Evolutionary conservation across 2,888 invertebrate species (phyloP).

Genomic region (Apotomis capreana): DNA sequence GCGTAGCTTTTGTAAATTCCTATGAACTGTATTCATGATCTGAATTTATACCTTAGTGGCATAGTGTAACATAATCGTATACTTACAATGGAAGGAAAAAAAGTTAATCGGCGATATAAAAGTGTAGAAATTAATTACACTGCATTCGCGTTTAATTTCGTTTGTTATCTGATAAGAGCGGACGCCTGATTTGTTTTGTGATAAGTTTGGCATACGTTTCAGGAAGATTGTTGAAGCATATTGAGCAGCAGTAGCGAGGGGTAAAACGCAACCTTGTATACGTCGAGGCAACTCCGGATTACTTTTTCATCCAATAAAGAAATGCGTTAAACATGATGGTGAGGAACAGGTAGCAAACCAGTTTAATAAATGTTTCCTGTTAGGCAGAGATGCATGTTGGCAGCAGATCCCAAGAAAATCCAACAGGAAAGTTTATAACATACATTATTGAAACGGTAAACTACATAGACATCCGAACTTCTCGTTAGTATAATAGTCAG

Average conservation of each 20-base stretch:
- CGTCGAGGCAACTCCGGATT: background rate
- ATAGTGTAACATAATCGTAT: background rate
- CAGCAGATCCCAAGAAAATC: no score
- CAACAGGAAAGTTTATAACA: no score
- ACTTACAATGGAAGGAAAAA: background rate
- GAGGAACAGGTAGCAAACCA: no score
- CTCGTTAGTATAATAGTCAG: no score
- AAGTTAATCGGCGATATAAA: constrained; percentile 4
- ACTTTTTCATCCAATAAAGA: background rate
- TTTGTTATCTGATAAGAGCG: constrained; percentile 34
- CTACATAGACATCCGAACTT: no score
- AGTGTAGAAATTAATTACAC: constrained; percentile 34
- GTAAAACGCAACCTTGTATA: background rate
- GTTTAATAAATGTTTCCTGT: no score
- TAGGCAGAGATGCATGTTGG: no score
- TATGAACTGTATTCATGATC: background rate
- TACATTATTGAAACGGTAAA: no score
- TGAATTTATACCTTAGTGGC: background rate
- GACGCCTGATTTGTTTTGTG: constrained; percentile 24
- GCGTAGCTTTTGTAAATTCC: background rate
- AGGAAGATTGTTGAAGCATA: background rate
- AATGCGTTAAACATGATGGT: no score
- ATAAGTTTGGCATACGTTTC: constrained; percentile 18
- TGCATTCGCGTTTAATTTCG: constrained; percentile 32
- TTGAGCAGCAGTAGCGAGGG: background rate